A percentile compares a stretch with the other conserved stretches of the same genome.
These are phyloP conservation scores for Mystacides longicornis DNA, from an alignment of 2,888 invertebrate species.

Conservation along the genomic window DNA sequence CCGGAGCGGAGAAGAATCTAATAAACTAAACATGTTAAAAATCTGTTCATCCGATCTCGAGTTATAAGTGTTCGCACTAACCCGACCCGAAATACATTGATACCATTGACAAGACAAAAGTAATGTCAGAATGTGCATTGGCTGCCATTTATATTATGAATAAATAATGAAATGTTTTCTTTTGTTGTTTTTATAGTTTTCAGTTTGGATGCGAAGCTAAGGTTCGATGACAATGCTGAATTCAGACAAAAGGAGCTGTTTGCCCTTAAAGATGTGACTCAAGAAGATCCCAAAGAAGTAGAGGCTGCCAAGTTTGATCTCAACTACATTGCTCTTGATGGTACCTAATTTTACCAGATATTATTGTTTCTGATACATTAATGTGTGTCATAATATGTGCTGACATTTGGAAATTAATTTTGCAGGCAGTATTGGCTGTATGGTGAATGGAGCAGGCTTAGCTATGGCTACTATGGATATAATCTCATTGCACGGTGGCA, in stretches of 20 bases:
- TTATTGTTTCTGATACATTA: too few relatives aligned
- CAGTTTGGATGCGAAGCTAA: slow-evolving; percentile 90
- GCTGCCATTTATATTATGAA: too few relatives aligned
- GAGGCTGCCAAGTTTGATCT: slow-evolving; percentile 82
- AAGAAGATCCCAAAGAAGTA: slow-evolving; percentile 89
- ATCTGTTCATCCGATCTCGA: too few relatives aligned
- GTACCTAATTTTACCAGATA: too few relatives aligned
- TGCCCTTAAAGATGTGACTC: slow-evolving; percentile 73
- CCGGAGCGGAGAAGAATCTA: too few relatives aligned
- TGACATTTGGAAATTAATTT: too few relatives aligned
- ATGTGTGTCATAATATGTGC: too few relatives aligned
- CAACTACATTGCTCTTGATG: slow-evolving; percentile 93
- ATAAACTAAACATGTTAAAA: too few relatives aligned
- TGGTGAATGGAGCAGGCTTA: slow-evolving; percentile 94
- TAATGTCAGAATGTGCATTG: too few relatives aligned
- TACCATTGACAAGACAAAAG: too few relatives aligned
- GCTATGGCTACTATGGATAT: slow-evolving; percentile 99
- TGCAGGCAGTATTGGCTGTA: slow-evolving; percentile 75
- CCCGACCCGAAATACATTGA: too few relatives aligned
- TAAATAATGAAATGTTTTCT: not conserved
- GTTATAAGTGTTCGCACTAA: too few relatives aligned
- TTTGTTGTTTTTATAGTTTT: slow-evolving; percentile 56
- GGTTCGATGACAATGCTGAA: slow-evolving; percentile 92
- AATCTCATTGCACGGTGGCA: slow-evolving; percentile 90
- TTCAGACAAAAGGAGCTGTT: slow-evolving; percentile 89